These are phyloP conservation scores for Chroicocephalus ridibundus DNA, from an alignment of 2,113 vertebrate species.

Conservation along the genomic window DNA sequence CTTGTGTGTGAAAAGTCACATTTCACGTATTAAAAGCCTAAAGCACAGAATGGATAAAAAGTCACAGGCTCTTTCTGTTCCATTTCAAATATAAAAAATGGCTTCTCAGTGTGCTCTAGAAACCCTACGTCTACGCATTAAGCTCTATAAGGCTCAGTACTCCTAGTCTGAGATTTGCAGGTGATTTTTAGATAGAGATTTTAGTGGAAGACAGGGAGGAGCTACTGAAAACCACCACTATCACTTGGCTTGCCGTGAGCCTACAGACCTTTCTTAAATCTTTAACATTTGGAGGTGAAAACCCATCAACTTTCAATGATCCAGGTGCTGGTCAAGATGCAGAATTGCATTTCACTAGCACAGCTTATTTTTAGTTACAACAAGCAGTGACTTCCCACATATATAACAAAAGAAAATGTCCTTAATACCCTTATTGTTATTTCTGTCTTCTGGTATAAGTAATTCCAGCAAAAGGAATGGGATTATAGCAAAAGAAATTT, in stretches of 20 bases:
- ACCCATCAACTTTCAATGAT: neutral
- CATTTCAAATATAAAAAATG: neutral
- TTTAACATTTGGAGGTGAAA: neutral
- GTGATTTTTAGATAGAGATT: neutral
- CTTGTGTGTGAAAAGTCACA: neutral
- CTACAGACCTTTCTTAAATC: neutral
- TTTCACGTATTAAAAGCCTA: neutral
- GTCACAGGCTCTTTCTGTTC: neutral
- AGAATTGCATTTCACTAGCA: neutral
- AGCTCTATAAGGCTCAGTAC: neutral
- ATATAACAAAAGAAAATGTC: neutral
- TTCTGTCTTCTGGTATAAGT: neutral
- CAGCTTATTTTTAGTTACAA: neutral
- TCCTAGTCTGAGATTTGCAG: neutral
- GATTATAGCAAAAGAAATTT: neutral
- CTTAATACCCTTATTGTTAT: neutral
- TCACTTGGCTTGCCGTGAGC: neutral
- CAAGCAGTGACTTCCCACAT: neutral
- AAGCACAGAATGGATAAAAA: neutral
- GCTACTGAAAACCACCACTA: neutral
- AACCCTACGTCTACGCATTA: rapidly evolving
- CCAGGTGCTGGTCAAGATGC: neutral
- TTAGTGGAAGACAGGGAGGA: neutral
- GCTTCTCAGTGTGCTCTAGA: neutral
- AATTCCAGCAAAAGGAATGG: neutral